These are phyloP conservation scores for Cataglyphis altisquamis DNA, from an alignment of 2,888 invertebrate genomes.

Conservation along the genomic window DNA sequence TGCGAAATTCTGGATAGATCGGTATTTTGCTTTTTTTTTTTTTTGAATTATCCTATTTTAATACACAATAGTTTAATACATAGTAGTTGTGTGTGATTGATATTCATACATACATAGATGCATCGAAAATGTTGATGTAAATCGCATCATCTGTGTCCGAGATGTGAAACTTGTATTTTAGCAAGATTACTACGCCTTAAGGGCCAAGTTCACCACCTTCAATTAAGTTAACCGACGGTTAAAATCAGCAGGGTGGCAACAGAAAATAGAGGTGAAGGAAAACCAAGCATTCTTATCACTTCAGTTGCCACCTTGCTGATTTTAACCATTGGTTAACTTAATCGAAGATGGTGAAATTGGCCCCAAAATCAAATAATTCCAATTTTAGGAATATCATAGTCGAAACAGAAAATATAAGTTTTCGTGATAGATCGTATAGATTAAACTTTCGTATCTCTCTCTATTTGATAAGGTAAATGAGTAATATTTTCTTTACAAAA, in stretches of 20 bases:
- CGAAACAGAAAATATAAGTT: background rate
- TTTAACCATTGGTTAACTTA: too few relatives aligned
- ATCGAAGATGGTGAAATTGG: too few relatives aligned
- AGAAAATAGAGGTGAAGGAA: too few relatives aligned
- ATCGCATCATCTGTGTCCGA: background rate
- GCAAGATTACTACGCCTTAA: background rate
- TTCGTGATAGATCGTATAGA: background rate
- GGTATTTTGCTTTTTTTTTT: background rate
- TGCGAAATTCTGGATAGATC: background rate
- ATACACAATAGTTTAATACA: too few relatives aligned
- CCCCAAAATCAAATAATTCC: background rate
- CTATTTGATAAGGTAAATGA: background rate
- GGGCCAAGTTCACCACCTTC: too few relatives aligned
- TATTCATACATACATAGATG: too few relatives aligned
- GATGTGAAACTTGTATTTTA: background rate
- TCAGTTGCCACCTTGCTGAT: too few relatives aligned
- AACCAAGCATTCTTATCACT: too few relatives aligned
- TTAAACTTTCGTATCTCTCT: background rate
- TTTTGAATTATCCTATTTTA: background rate
- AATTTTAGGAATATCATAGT: background rate
- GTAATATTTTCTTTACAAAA: background rate
- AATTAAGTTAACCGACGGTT: too few relatives aligned
- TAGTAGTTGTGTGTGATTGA: background rate
- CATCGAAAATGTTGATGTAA: background rate
- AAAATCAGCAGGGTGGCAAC: too few relatives aligned